These are phyloP conservation scores for Pachycephus smyrnensis DNA, from an alignment of 2,888 invertebrate species.

Conservation along the genomic window DNA sequence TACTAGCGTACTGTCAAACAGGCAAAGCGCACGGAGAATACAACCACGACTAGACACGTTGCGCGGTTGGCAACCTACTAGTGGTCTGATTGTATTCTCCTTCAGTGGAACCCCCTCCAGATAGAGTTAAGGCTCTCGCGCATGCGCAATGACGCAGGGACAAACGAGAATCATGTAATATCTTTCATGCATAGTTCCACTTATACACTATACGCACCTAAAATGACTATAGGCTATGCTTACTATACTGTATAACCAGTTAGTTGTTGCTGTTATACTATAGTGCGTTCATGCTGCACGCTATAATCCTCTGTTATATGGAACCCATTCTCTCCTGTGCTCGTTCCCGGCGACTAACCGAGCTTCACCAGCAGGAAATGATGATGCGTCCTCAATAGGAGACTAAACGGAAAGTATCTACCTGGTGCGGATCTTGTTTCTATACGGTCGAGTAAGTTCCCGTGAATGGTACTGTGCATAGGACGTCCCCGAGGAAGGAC, in stretches of 20 bases:
- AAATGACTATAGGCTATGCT: neutral
- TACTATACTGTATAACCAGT: neutral
- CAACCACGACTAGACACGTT: neutral
- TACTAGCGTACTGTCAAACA: neutral
- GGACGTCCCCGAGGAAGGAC: neutral
- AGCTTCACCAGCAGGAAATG: constrained; percentile 50
- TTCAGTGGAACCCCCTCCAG: neutral
- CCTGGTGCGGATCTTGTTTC: constrained; percentile 11
- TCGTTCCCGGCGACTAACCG: constrained; percentile 3
- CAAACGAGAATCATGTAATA: neutral
- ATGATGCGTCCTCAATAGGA: constrained; percentile 50
- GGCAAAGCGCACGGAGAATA: neutral
- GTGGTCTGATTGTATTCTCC: neutral
- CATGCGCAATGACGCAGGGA: neutral
- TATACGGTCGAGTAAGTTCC: constrained; percentile 22
- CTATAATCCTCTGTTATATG: neutral
- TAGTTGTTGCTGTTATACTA: neutral
- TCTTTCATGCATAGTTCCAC: neutral
- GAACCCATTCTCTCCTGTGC: neutral
- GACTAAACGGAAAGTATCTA: constrained; percentile 34
- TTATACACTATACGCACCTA: neutral
- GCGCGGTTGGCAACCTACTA: neutral
- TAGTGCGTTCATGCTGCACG: neutral
- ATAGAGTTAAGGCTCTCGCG: neutral
- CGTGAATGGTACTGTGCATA: constrained; percentile 8